Percentiles rank a stretch among this genome's conserved stretches.
phyloP scores from a whole-genome alignment of 2,113 vertebrate genomes.

The Psephotus haematonotus region DNA sequence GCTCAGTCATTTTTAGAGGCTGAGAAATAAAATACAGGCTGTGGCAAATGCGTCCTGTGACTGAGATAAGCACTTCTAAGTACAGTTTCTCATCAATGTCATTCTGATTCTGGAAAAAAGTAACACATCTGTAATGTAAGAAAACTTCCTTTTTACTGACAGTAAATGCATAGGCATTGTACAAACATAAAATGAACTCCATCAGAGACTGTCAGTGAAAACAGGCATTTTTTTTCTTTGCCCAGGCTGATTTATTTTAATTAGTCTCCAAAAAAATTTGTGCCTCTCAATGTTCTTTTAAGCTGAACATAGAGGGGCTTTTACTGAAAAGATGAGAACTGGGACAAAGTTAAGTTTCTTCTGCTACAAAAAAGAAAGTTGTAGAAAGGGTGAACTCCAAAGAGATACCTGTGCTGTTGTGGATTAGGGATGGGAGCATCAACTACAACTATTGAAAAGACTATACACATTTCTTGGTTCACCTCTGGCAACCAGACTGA shows the following conservation, averaged over 20 bases:
- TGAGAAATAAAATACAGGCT: background rate
- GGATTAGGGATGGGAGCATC: background rate
- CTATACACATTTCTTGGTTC: background rate
- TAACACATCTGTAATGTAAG: background rate
- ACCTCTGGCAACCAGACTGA: background rate
- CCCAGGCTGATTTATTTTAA: background rate
- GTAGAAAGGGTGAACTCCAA: background rate
- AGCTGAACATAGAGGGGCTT: fast-evolving
- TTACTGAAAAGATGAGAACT: background rate
- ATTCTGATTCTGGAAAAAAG: background rate
- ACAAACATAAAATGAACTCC: background rate
- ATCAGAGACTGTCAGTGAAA: background rate
- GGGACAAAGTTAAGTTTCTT: background rate
- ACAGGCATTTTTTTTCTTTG: background rate
- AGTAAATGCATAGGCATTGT: background rate
- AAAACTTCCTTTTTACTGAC: background rate
- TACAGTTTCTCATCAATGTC: background rate
- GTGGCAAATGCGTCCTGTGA: background rate
- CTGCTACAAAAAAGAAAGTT: background rate
- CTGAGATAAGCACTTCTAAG: background rate
- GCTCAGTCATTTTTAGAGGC: background rate
- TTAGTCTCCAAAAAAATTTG: background rate
- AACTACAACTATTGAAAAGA: background rate
- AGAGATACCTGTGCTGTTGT: background rate
- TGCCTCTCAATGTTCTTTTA: background rate